phyloP scores from a whole-genome alignment of 2,888 invertebrate species.

The Athalia circularis region DNA sequence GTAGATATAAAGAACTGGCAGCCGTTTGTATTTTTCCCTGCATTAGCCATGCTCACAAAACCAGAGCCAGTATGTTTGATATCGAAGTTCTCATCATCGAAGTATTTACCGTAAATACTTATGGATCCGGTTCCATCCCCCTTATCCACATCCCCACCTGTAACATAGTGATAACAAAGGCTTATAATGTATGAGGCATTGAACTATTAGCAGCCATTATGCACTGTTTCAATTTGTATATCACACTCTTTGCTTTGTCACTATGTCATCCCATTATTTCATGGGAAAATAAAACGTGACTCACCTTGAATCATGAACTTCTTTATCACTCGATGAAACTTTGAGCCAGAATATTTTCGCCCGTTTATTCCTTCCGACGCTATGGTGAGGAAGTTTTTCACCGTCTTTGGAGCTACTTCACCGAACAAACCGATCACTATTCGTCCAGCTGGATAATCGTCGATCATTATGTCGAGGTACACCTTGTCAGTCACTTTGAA shows the following conservation, averaged over 20 bases:
- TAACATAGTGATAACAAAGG: conserved; percentile 52
- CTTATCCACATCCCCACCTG: conserved; percentile 89
- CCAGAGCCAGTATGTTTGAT: conserved; percentile 89
- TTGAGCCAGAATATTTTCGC: conserved; percentile 85
- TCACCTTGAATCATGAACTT: conserved; percentile 95
- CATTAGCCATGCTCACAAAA: conserved; percentile 94
- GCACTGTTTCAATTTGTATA: not conserved
- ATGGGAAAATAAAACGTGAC: too few species aligned
- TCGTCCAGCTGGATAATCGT: conserved; percentile 83
- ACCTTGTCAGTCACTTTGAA: conserved; percentile 87
- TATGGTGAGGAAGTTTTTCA: conserved; percentile 89
- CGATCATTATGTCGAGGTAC: conserved; percentile 87
- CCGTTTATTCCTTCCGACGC: conserved; percentile 86
- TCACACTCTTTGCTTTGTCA: too few species aligned
- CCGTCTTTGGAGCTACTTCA: conserved; percentile 89
- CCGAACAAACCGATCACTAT: conserved; percentile 94
- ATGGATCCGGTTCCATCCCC: conserved; percentile 89
- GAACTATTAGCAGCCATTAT: not conserved
- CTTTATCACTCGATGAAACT: conserved; percentile 90
- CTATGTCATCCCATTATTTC: too few species aligned
- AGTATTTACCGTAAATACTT: conserved; percentile 90
- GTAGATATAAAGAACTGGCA: conserved; percentile 97
- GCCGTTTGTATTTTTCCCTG: conserved; percentile 91
- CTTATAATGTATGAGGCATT: not conserved
- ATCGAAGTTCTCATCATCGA: conserved; percentile 90